Percentiles rank a stretch among this genome's conserved stretches.
phyloP scores from a whole-genome alignment of 1,140 invertebrate genomes.

The Achatina immaculata region DNA sequence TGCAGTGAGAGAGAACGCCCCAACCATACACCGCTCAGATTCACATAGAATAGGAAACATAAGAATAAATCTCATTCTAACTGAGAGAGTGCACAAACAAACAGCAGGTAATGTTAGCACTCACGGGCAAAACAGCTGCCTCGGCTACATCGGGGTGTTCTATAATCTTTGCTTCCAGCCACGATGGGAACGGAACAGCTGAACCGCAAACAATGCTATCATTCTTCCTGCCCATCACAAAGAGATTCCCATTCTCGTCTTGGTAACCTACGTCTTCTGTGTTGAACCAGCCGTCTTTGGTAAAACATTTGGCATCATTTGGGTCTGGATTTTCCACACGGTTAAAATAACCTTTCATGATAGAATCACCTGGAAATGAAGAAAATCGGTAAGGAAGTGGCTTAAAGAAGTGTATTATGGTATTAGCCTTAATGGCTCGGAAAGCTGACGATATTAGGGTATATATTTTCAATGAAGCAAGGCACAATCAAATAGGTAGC shows the following conservation, averaged over 20 bases:
- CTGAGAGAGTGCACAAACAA: no score
- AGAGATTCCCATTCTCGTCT: conserved; percentile 33
- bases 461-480: no score
- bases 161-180: conserved; percentile 1
- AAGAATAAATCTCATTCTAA: no score
- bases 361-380: no score
- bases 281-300: conserved; percentile 45
- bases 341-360: conserved; percentile 26
- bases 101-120: not conserved
- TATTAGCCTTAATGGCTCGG: no score
- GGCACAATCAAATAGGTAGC: no score
- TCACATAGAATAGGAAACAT: no score
- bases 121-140: conserved; percentile 2
- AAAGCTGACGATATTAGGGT: no score
- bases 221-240: conserved; percentile 40
- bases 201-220: not conserved
- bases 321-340: not conserved
- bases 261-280: conserved; percentile 44
- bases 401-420: no score
- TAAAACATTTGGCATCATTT: conserved; percentile 23
- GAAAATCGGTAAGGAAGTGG: no score
- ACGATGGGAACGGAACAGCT: not conserved
- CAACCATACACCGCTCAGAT: no score
- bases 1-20: no score
- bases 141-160: conserved; percentile 17